Evolutionary conservation across 2,113 vertebrate species (phyloP).

Genomic region (Vireo altiloquus): DNA sequence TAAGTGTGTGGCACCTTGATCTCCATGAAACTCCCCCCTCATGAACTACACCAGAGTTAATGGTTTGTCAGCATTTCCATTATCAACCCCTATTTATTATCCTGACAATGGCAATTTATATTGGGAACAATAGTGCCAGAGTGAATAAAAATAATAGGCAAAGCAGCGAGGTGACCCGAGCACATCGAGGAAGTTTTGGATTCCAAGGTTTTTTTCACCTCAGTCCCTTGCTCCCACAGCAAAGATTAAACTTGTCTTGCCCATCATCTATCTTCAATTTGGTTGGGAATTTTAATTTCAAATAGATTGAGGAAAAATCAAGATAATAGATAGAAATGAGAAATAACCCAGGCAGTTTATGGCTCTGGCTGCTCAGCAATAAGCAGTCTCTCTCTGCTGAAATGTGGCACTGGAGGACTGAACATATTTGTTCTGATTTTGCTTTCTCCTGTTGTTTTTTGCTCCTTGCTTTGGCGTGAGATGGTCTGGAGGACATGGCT

Average conservation of each 20-base stretch:
- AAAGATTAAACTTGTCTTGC: slow-evolving; percentile 33
- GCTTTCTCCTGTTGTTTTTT: background rate
- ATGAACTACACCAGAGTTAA: background rate
- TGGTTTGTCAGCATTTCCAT: slow-evolving; percentile 60
- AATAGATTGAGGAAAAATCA: slow-evolving; percentile 7
- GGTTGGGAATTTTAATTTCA: slow-evolving; percentile 36
- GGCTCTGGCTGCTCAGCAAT: background rate
- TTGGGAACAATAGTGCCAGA: slow-evolving; percentile 64
- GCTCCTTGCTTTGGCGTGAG: background rate
- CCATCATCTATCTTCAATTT: slow-evolving; percentile 23
- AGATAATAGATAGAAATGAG: slow-evolving; percentile 13
- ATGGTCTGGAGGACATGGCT: background rate
- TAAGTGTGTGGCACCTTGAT: background rate
- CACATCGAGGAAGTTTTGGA: slow-evolving; percentile 1
- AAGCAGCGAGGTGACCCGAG: slow-evolving; percentile 41
- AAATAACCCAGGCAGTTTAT: background rate
- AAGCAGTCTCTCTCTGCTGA: background rate
- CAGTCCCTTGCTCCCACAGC: background rate
- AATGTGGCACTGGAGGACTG: background rate
- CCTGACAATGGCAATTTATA: slow-evolving; percentile 61
- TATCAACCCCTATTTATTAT: slow-evolving; percentile 58
- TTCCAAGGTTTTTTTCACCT: background rate
- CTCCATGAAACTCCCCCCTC: background rate
- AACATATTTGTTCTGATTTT: background rate
- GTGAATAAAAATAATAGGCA: slow-evolving; percentile 55